Evolutionary conservation across 1,140 invertebrate species (phyloP), one percentile per base, ranked within the genome.

Genomic region (Mya arenaria): DNA sequence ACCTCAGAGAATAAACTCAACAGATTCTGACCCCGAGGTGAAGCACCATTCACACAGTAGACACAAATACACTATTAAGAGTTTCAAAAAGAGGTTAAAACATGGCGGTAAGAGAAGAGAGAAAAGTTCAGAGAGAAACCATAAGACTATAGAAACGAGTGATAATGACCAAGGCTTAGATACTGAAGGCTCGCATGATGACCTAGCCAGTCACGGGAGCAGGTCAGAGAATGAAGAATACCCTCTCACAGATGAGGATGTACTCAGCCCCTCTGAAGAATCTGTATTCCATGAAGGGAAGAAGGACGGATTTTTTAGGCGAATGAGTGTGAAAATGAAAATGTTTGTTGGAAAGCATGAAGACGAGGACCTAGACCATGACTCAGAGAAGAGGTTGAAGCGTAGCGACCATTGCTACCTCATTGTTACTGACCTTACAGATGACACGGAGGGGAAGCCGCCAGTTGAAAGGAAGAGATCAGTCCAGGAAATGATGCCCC

Each of bases 251-350:
- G 65, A 68, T 69, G 75, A 79, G 36, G 75, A 79, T 6, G 3
- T 17, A 3, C 15, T 36, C 13, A 62, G 39, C 66, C 25, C 39
- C 10, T 19, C 6, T 34, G 74, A 78, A n/a, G 75, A 79, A 25
- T 8, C 15, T 4, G 52, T 52, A 4, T 73, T 73, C 8, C 48
- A 62, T 41, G 32, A 4, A 44, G 15, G 36, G 4, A 73, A 73
- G 25, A 72, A 52, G 37, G 39, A 65, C 17, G 69, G 83, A 39
- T 87, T 90, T 55, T 83, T 90, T n/a, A 68, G 85, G 0, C 71
- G 87, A 62, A 88, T 90, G 81, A 90, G 89, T 84, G 72, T 84
- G 4, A 89, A 89, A 73, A 75, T 90, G 6, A 84, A 86, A 71
- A 62, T 72, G 39, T 81, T 86, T 69, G 66, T 84, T 78, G 63